Evolutionary conservation across 1,140 invertebrate genomes (phyloP).

Genomic region (Drosophila seguyi): DNA sequence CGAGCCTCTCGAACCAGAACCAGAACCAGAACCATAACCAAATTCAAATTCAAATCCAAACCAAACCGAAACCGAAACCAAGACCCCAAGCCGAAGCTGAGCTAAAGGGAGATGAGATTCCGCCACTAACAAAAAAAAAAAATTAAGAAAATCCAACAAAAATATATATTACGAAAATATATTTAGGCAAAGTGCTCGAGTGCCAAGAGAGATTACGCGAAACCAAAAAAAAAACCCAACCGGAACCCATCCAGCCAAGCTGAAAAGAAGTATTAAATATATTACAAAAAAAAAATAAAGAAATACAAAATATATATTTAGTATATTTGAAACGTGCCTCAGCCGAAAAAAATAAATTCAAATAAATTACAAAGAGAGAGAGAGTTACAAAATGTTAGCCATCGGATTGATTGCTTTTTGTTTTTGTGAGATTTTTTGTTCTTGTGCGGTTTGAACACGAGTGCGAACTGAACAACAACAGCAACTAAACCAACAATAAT

Average conservation of each 20-base stretch:
- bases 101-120: conserved; percentile 7
- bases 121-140: neutral
- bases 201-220: conserved; percentile 24
- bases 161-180: conserved; percentile 8
- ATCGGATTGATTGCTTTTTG: conserved; percentile 16
- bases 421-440: conserved; percentile 48
- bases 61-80: conserved; percentile 14
- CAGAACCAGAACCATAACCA: conserved; percentile 23
- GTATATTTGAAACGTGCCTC: conserved; percentile 14
- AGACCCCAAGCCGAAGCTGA: conserved; percentile 4
- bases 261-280: conserved; percentile 28
- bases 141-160: conserved; percentile 13
- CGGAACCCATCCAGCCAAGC: conserved; percentile 39
- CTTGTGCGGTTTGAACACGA: conserved; percentile 43
- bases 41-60: neutral
- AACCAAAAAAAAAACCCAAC: conserved; percentile 1
- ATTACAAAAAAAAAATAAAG: neutral
- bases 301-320: conserved; percentile 5
- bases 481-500: conserved; percentile 9
- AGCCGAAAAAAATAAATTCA: neutral
- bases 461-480: conserved; percentile 39
- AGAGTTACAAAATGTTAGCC: conserved; percentile 5
- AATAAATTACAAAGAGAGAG: conserved; percentile 1
- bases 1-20: conserved; percentile 35
- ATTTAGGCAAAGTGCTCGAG: conserved; percentile 28